A percentile compares a stretch with the other conserved stretches of the same genome.
These are phyloP conservation scores for Drosophila siamana DNA, from an alignment of 2,888 invertebrate species.

Conservation along the genomic window DNA sequence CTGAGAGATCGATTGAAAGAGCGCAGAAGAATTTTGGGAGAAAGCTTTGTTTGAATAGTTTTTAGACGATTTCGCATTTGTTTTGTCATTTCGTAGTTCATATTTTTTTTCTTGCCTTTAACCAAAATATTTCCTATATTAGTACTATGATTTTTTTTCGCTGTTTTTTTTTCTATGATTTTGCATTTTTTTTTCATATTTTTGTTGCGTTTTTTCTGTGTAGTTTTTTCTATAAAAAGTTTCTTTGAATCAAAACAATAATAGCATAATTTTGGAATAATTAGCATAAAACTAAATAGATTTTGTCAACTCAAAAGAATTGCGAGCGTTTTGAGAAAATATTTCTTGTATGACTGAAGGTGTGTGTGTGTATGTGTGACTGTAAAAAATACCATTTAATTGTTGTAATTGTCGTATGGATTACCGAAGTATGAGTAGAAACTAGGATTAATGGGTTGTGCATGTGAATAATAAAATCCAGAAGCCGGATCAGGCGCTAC, in stretches of 20 bases:
- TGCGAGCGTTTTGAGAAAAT: constrained; percentile 76
- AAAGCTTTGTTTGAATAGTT: constrained; percentile 28
- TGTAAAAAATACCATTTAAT: constrained; percentile 62
- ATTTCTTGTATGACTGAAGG: constrained; percentile 33
- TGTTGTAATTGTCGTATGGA: constrained; percentile 86
- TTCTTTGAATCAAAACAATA: constrained; percentile 22
- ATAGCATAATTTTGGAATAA: constrained; percentile 11
- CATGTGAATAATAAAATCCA: constrained; percentile 89
- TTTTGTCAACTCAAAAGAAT: constrained; percentile 37
- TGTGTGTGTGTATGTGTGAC: constrained; percentile 16
- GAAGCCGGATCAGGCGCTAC: constrained; percentile 90
- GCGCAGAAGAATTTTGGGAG: constrained; percentile 49
- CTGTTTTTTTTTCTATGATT: constrained; percentile 47
- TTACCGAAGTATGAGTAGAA: constrained; percentile 89
- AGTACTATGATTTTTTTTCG: constrained; percentile 28
- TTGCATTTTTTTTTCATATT: constrained; percentile 36
- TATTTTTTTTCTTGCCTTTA: constrained; percentile 16
- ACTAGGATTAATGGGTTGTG: constrained; percentile 89
- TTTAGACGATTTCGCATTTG: constrained; percentile 27
- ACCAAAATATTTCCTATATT: constrained; percentile 18
- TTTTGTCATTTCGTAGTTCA: constrained; percentile 4
- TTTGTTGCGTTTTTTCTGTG: constrained; percentile 16
- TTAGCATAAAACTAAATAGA: constrained; percentile 20
- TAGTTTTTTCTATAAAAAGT: constrained; percentile 35
- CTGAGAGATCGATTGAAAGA: constrained; percentile 46